Conservation (phyloP, 2,888 invertebrate species). For the Melangyna quadrimaculata region DNA sequence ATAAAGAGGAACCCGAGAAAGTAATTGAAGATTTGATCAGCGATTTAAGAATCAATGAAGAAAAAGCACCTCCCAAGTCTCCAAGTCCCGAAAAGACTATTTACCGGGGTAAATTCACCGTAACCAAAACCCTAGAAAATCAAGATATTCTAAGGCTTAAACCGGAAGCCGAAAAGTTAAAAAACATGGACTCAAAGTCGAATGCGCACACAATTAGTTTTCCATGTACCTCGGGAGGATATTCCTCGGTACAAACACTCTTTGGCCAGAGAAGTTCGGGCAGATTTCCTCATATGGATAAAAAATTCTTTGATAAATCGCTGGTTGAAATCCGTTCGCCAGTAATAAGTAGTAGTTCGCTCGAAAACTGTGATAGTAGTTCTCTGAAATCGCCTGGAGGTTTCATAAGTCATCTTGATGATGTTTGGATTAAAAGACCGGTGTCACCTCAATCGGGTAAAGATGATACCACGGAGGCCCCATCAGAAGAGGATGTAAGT, state of each 20-base stretch:
- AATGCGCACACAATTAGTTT: slow-evolving; percentile 87
- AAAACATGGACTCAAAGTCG: slow-evolving; percentile 75
- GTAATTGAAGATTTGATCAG: not conserved
- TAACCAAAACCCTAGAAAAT: slow-evolving; percentile 81
- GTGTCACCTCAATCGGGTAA: slow-evolving; percentile 67
- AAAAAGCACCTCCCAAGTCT: slow-evolving; percentile 25
- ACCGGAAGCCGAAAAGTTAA: slow-evolving; percentile 77
- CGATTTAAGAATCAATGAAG: not conserved
- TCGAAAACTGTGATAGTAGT: slow-evolving; percentile 78
- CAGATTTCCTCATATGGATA: slow-evolving; percentile 86
- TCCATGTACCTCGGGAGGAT: slow-evolving; percentile 84
- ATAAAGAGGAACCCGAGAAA: slow-evolving; percentile 62
- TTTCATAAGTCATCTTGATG: slow-evolving; percentile 75
- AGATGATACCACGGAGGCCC: slow-evolving; percentile 76
- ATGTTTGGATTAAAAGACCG: slow-evolving; percentile 78
- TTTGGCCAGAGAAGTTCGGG: slow-evolving; percentile 81
- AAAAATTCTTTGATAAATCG: slow-evolving; percentile 91
- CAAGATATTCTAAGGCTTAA: slow-evolving; percentile 75
- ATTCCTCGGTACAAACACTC: slow-evolving; percentile 84
- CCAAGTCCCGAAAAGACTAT: slow-evolving; percentile 78
- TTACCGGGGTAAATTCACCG: slow-evolving; percentile 82
- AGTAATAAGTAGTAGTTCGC: slow-evolving; percentile 80
- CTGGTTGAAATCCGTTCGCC: slow-evolving; percentile 88
- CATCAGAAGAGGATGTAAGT: slow-evolving; percentile 77
- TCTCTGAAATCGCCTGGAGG: slow-evolving; percentile 72